Percentiles rank a stretch among this genome's conserved stretches.
These are phyloP conservation scores for Rattus rattus DNA, from an alignment of 2,113 vertebrate genomes.

Conservation along the genomic window DNA sequence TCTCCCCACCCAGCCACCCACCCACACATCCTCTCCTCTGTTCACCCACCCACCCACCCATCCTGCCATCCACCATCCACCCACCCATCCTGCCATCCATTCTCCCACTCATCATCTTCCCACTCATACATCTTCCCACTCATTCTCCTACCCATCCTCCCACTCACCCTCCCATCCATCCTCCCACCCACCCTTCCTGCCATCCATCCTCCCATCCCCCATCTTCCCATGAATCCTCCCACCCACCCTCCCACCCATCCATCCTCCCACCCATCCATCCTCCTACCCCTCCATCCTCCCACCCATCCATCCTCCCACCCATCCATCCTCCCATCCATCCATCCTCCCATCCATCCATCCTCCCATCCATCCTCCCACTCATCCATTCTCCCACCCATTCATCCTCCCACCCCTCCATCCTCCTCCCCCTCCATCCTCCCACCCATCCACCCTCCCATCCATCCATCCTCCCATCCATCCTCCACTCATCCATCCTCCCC, in stretches of 20 bases:
- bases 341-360: too few relatives aligned
- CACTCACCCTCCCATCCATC: rapidly evolving
- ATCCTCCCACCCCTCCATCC: rapidly evolving
- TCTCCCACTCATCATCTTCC: neutral
- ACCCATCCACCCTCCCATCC: too few relatives aligned
- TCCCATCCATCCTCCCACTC: neutral
- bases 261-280: neutral
- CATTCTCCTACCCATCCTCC: neutral
- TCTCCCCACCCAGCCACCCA: too few relatives aligned
- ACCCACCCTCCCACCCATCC: neutral
- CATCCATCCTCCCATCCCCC: neutral
- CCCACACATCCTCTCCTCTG: rapidly evolving
- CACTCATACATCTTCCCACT: neutral
- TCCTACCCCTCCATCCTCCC: neutral
- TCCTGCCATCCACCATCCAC: rapidly evolving
- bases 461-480: too few relatives aligned
- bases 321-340: rapidly evolving
- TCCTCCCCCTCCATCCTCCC: rapidly evolving
- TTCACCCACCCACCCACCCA: neutral
- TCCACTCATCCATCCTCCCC: too few relatives aligned
- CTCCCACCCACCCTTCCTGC: neutral
- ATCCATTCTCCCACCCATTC: too few relatives aligned
- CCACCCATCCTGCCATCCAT: neutral
- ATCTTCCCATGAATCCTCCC: neutral
- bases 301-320: neutral